Evolutionary conservation across 2,113 vertebrate genomes (phyloP).

Genomic region (Nesospiza acunhae): DNA sequence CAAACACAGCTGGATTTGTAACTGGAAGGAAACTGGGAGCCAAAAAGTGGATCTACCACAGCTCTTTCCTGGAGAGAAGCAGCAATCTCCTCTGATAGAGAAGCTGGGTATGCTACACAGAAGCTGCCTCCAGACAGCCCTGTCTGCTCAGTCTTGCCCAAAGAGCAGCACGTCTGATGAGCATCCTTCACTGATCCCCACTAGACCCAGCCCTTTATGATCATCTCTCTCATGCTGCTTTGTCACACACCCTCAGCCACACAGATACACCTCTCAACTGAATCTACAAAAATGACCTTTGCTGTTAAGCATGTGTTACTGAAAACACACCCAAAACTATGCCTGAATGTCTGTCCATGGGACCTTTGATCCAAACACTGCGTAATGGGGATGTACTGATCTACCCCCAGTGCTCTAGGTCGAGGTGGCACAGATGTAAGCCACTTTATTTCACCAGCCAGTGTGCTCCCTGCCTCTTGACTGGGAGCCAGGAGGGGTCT

Average conservation of each 20-base stretch:
- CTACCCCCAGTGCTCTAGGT: not conserved
- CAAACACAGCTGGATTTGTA: not conserved
- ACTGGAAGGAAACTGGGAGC: not conserved
- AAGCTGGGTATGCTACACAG: not conserved
- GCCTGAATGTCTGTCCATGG: not conserved
- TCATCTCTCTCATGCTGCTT: not conserved
- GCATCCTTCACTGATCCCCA: not conserved
- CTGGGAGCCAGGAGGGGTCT: not conserved
- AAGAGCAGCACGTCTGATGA: not conserved
- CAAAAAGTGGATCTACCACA: not conserved
- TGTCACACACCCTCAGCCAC: not conserved
- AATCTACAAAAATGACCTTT: rapidly evolving
- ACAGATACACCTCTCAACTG: not conserved
- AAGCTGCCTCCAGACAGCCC: not conserved
- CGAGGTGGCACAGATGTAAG: not conserved
- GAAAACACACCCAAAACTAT: not conserved
- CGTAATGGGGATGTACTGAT: rapidly evolving
- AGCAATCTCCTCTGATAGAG: rapidly evolving
- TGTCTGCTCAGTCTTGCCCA: not conserved
- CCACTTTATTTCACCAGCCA: not conserved
- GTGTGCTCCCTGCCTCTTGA: not conserved
- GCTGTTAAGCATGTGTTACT: rapidly evolving
- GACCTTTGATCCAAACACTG: not conserved
- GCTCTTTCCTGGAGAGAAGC: not conserved
- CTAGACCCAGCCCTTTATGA: rapidly evolving